Base-by-base conservation (phyloP, 2,113 vertebrate species). In the Brachypteracias leptosomus region DNA sequence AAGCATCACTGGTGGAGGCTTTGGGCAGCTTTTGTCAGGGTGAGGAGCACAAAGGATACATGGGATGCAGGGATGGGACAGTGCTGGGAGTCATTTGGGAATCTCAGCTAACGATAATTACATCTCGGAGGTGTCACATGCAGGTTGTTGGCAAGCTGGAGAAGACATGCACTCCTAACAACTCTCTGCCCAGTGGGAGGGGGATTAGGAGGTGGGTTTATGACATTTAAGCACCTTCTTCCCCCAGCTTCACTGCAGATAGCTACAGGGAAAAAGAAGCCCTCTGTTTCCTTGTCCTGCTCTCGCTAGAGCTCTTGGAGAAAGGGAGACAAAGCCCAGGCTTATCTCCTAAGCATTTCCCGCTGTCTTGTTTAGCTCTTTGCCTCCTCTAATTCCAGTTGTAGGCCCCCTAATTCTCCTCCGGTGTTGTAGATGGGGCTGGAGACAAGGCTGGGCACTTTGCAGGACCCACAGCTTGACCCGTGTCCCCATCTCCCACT, bases 321-420 rank as follows among this genome's bases (percentile, higher is more conserved):
- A 88, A 95, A 88, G 46, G 68, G 72, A 88, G 59, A 74, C 83
- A 88, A 93, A 92, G 44, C 57, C 80, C 70, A 31, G 57, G 57
- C 63, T 95, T 92, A 89, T 59, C 86, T 71, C 63, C 78, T 28
- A 24, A 83, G 90, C 17, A 8, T 62, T 83, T 73, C 31, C 78
- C 71, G 65, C 66, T 10, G 13, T 46, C 72, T 63, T 35, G 47
- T 57, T 75, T 14, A 76, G 89, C 86, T 62, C 85, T 52, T 68
- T 47, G 85, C 52, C 74, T 77, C 68, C 76, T 90, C 67, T 74
- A 6, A 24, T 59, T 93, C 86, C 65, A 35, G 63, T 0, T 31
- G 22, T 13, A 73, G 85, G 25, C 31, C 33, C 40, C n/a, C 28
- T 83, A 3, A 19, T 63, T 88, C 55, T 84, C 38, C 65, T 31